These are phyloP conservation scores for Netelia fuscicornis DNA, from an alignment of 2,888 invertebrate species.

Conservation along the genomic window DNA sequence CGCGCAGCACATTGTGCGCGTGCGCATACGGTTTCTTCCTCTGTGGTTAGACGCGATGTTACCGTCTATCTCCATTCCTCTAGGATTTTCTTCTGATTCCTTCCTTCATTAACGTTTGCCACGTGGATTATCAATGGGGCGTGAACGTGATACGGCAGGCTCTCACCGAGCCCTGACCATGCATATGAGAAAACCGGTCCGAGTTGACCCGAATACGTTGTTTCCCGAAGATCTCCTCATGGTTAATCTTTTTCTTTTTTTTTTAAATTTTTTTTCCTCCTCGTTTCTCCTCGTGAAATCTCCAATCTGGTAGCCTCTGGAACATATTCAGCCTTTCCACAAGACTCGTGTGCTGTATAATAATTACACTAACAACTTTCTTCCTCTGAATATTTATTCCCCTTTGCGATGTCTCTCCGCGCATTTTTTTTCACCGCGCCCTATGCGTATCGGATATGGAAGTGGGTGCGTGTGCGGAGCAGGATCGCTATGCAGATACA, in stretches of 20 bases:
- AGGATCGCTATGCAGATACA: constrained; percentile 1
- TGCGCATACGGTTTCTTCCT: background rate
- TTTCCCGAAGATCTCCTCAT: background rate
- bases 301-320: constrained; percentile 8
- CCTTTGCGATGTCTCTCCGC: background rate
- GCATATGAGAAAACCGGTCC: constrained; percentile 22
- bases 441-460: constrained; percentile 12
- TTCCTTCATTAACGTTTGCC: background rate
- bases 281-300: constrained; percentile 13
- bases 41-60: constrained; percentile 9
- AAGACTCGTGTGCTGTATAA: background rate
- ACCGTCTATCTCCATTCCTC: constrained; percentile 8
- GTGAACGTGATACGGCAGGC: constrained; percentile 1
- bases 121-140: constrained; percentile 9
- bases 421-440: constrained; percentile 12
- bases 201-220: constrained; percentile 41
- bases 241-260: background rate
- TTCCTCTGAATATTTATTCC: constrained; percentile 26
- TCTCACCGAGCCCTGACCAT: background rate
- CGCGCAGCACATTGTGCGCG: background rate
- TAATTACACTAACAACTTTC: constrained; percentile 43
- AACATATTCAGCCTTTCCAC: constrained; percentile 13
- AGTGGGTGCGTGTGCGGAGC: constrained; percentile 29
- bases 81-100: background rate
- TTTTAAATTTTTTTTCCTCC: background rate